Evolutionary conservation across 1,140 invertebrate species (phyloP).

Genomic region (Drosophila trapezifrons): DNA sequence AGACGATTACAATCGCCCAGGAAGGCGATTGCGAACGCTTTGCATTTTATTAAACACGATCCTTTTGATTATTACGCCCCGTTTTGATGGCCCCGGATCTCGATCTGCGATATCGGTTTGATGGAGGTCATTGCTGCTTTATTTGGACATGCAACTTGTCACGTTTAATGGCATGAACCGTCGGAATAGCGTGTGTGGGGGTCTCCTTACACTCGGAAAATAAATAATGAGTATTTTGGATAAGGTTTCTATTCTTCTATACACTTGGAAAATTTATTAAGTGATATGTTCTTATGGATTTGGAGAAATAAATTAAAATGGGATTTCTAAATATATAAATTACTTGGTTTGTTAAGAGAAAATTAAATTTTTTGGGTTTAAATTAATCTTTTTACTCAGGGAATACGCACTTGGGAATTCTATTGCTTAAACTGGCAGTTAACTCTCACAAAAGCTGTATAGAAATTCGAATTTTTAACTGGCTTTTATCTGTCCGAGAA

Average conservation of each 20-base stretch:
- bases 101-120: constrained; percentile 51
- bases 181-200: constrained; percentile 37
- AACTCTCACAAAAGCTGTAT: background rate
- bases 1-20: constrained; percentile 36
- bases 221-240: background rate
- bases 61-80: constrained; percentile 66
- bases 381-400: too few species aligned
- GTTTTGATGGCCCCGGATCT: constrained; percentile 40
- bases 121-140: constrained; percentile 62
- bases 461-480: background rate
- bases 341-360: too few species aligned
- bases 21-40: constrained; percentile 55
- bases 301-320: too few species aligned
- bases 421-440: too few species aligned
- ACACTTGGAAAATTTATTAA: background rate
- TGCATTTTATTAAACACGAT: constrained; percentile 81
- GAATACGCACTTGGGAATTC: too few species aligned
- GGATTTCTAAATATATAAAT: too few species aligned
- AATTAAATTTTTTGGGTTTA: too few species aligned
- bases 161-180: constrained; percentile 75
- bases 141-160: constrained; percentile 82
- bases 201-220: constrained; percentile 28
- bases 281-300: too few species aligned
- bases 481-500: background rate
- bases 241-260: background rate